These are phyloP conservation scores for Canis aureus DNA, from an alignment of 2,113 vertebrate genomes.

Conservation along the genomic window DNA sequence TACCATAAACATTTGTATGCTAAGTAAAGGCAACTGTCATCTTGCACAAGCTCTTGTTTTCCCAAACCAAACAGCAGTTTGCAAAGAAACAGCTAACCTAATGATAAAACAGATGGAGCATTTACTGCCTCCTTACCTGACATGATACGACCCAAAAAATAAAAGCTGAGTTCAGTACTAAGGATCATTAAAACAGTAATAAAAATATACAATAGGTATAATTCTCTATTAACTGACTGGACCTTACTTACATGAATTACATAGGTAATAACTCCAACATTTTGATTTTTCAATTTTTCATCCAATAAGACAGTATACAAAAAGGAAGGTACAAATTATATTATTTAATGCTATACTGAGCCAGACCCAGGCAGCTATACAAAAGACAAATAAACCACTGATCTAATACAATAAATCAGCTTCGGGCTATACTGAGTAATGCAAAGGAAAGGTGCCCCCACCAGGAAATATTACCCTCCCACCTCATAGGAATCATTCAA, in stretches of 20 bases:
- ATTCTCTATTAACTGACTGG: neutral
- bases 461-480: neutral
- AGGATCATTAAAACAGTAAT: neutral
- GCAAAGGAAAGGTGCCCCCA: neutral
- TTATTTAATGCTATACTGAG: neutral
- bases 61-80: neutral
- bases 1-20: neutral
- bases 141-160: neutral
- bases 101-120: neutral
- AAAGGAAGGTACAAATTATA: neutral
- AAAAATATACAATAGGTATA: neutral
- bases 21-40: slow-evolving; percentile 39
- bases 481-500: neutral
- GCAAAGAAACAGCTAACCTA: slow-evolving; percentile 22
- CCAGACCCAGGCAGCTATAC: neutral
- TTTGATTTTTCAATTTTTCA: neutral
- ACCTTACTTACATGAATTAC: neutral
- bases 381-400: neutral
- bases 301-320: neutral
- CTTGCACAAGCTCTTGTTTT: slow-evolving; percentile 25
- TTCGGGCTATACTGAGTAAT: neutral
- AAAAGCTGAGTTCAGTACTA: neutral
- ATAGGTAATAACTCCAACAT: neutral
- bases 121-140: slow-evolving; percentile 23
- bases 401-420: neutral